These are phyloP conservation scores for Balaenoptera acutorostrata DNA, from an alignment of 2,113 vertebrate species.

Conservation along the genomic window DNA sequence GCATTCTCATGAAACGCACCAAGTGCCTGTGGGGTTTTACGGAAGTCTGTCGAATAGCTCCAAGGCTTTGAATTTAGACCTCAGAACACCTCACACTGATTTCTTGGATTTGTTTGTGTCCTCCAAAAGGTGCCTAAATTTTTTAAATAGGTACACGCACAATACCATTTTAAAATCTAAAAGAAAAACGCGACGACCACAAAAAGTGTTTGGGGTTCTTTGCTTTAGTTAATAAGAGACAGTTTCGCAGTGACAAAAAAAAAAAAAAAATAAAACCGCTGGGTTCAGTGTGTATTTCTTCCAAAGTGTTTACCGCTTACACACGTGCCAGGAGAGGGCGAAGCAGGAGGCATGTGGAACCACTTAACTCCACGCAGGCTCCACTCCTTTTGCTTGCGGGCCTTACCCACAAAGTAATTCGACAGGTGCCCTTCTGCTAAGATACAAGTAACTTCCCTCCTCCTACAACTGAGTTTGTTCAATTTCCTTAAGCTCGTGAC, in stretches of 20 bases:
- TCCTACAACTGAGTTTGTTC: background rate
- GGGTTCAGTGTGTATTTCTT: background rate
- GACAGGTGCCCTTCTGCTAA: background rate
- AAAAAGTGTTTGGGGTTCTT: conserved; percentile 52
- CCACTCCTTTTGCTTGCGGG: background rate
- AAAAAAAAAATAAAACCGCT: background rate
- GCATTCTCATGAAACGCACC: background rate
- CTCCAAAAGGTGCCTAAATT: background rate
- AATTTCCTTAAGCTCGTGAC: background rate
- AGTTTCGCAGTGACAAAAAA: conserved; percentile 57
- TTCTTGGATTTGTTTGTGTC: background rate
- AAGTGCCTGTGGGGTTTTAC: background rate
- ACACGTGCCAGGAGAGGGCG: background rate
- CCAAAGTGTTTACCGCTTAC: background rate
- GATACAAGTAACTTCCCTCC: background rate
- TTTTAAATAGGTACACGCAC: background rate
- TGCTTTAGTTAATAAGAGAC: conserved; percentile 76
- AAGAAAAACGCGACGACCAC: conserved; percentile 49
- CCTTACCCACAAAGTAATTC: background rate
- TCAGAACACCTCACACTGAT: background rate
- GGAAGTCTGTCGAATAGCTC: background rate
- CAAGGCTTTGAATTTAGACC: background rate
- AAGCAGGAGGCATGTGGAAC: background rate
- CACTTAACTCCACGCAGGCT: background rate
- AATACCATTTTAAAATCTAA: conserved; percentile 59